Conservation (phyloP, 1,140 invertebrate genomes). For the Trachymyrmex cornetzi region DNA sequence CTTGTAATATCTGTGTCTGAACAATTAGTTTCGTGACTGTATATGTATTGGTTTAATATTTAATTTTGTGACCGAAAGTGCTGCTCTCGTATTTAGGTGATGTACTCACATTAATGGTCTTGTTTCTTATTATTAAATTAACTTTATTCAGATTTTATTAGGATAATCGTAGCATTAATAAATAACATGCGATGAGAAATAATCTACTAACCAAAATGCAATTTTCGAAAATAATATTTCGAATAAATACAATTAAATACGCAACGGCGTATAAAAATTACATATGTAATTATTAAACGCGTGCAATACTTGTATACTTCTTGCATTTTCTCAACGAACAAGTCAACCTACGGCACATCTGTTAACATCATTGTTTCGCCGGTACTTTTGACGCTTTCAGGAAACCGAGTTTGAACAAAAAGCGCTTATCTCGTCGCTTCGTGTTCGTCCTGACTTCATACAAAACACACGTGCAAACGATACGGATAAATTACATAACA, state of each 20-base stretch:
- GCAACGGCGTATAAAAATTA: constrained; percentile 11
- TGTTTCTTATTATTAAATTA: not conserved
- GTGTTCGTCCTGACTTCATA: not conserved
- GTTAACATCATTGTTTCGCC: not conserved
- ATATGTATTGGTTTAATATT: too few relatives aligned
- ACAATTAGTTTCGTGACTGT: too few relatives aligned
- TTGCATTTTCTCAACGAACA: not conserved
- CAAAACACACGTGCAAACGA: constrained; percentile 10
- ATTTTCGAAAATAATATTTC: not conserved
- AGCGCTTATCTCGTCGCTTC: not conserved
- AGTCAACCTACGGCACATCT: not conserved
- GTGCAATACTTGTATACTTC: not conserved
- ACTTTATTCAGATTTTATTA: not conserved
- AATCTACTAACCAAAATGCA: not conserved
- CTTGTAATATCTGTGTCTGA: too few relatives aligned
- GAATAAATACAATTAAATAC: constrained; percentile 26
- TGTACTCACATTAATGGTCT: too few relatives aligned
- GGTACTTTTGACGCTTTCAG: not conserved
- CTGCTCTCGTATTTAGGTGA: too few relatives aligned
- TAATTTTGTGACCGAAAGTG: too few relatives aligned
- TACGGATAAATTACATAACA: constrained; percentile 23
- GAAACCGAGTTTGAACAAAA: not conserved
- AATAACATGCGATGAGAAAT: not conserved
- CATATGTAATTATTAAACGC: not conserved
- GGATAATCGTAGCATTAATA: not conserved